phyloP scores from a whole-genome alignment of 2,113 vertebrate species.

The Loxodonta africana region DNA sequence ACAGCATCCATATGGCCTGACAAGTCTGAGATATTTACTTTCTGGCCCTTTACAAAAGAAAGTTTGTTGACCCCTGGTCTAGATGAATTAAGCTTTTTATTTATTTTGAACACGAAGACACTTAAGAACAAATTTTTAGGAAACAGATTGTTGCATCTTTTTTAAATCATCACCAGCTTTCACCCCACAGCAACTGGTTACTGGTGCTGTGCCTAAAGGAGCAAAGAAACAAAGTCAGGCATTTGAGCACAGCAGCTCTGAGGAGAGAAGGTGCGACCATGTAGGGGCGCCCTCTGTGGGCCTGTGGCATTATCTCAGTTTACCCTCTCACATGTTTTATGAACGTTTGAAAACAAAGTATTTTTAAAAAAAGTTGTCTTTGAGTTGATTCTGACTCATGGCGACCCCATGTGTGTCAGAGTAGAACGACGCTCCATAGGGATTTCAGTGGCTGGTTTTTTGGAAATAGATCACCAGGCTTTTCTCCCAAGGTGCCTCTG shows the following conservation, averaged over 20 bases:
- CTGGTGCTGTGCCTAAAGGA: too few relatives aligned
- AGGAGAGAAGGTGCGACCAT: too few relatives aligned
- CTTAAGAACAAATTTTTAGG: neutral
- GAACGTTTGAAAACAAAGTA: too few relatives aligned
- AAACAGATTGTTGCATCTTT: neutral
- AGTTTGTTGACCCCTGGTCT: neutral
- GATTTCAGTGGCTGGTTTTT: neutral
- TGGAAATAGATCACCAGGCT: neutral
- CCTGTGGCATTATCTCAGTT: too few relatives aligned
- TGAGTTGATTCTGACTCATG: neutral
- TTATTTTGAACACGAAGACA: neutral
- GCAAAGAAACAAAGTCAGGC: too few relatives aligned
- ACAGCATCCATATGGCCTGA: neutral
- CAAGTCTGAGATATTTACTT: neutral
- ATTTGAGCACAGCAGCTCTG: too few relatives aligned
- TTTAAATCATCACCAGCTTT: constrained; percentile 38
- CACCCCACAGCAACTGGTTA: neutral
- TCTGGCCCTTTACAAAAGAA: neutral
- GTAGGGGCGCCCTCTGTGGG: too few relatives aligned
- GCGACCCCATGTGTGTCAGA: neutral
- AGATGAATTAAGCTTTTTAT: constrained; percentile 1
- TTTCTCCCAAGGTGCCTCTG: neutral
- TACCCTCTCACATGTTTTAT: too few relatives aligned
- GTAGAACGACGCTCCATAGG: neutral
- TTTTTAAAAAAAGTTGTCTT: neutral